A percentile compares a stretch with the other conserved stretches of the same genome.
These are phyloP conservation scores for Verasper variegatus DNA, from an alignment of 2,113 vertebrate genomes.

Conservation along the genomic window DNA sequence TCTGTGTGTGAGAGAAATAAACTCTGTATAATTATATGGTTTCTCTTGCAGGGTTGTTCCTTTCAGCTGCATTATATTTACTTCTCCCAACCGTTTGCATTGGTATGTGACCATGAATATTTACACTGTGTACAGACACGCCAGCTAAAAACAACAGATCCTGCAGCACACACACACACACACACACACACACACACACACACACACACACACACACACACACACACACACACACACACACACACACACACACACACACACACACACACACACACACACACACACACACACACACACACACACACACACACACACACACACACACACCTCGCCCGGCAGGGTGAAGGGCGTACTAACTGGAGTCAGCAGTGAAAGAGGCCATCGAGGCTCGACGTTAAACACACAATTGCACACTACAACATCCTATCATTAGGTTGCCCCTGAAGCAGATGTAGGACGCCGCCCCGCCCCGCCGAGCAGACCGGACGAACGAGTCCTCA, in stretches of 20 bases:
- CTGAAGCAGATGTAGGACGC: conserved; percentile 26
- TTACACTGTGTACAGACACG: conserved; percentile 66
- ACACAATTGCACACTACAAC: conserved; percentile 54
- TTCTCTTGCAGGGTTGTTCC: background rate
- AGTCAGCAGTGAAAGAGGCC: conserved; percentile 40
- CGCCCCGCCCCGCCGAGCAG: background rate
- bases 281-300: background rate
- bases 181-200: background rate
- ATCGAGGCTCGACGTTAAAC: conserved; percentile 37
- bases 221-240: background rate
- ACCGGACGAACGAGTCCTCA: conserved; percentile 66
- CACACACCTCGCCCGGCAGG: no score
- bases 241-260: background rate
- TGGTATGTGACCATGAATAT: conserved; percentile 44
- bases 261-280: background rate
- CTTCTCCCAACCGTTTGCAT: background rate
- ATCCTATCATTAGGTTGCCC: conserved; percentile 1
- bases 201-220: background rate
- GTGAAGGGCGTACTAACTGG: conserved; percentile 3
- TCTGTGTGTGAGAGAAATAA: background rate
- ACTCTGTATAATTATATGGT: background rate
- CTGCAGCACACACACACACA: conserved; percentile 13
- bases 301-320: background rate
- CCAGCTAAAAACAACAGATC: conserved; percentile 15
- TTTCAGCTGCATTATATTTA: conserved; percentile 40